A percentile compares a stretch with the other conserved stretches of the same genome.
Evolutionary conservation across 2,797 vertebrate genomes (phyloP).

Genomic region (Molossus molossus): DNA sequence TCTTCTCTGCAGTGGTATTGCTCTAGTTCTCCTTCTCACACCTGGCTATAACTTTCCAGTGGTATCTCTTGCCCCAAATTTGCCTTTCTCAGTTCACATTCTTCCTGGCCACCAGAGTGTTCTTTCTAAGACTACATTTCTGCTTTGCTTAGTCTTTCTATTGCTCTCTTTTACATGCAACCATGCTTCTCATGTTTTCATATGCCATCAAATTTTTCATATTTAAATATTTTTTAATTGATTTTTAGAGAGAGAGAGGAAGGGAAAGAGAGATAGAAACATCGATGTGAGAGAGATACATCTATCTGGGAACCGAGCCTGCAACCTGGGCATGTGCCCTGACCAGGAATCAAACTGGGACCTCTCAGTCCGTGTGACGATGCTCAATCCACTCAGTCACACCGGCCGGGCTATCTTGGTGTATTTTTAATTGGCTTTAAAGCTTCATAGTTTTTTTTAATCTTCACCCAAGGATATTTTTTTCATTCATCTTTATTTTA

Average conservation of each 20-base stretch:
- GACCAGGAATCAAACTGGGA: too few relatives aligned
- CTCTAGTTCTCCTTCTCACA: neutral
- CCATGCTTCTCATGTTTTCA: neutral
- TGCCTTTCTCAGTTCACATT: neutral
- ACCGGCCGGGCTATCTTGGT: neutral
- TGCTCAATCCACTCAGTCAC: too few relatives aligned
- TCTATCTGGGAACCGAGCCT: too few relatives aligned
- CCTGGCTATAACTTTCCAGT: neutral
- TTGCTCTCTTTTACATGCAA: neutral
- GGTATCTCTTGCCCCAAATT: neutral
- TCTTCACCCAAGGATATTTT: too few relatives aligned
- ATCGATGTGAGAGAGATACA: too few relatives aligned
- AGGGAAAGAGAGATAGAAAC: too few relatives aligned
- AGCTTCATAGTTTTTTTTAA: neutral
- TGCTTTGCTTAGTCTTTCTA: neutral
- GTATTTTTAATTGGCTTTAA: conserved; percentile 24
- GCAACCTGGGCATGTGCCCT: too few relatives aligned
- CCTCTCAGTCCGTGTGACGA: too few relatives aligned
- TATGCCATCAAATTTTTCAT: neutral
- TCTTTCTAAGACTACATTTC: neutral
- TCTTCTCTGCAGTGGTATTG: neutral
- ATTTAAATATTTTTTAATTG: neutral
- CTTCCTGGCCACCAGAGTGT: neutral
- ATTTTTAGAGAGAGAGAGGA: too few relatives aligned
- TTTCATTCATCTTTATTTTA: too few relatives aligned